These are phyloP conservation scores for Drosophila differens DNA, from an alignment of 2,888 invertebrate species.

Conservation along the genomic window DNA sequence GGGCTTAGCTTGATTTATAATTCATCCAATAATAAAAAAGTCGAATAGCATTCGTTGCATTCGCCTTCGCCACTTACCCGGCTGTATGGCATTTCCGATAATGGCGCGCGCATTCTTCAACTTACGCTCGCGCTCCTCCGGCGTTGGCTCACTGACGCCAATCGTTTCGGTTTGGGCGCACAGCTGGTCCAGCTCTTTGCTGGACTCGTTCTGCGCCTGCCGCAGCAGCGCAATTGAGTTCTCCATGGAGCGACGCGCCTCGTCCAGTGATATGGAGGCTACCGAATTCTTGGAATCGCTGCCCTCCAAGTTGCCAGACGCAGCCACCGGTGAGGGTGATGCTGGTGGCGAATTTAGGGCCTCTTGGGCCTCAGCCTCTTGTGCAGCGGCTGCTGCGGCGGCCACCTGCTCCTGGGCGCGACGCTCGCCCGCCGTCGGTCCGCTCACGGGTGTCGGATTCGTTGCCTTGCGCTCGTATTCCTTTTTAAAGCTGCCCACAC, in stretches of 20 bases:
- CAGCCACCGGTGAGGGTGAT: slow-evolving; percentile 81
- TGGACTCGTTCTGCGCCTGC: slow-evolving; percentile 85
- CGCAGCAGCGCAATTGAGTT: slow-evolving; percentile 88
- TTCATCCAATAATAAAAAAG: slow-evolving; percentile 3
- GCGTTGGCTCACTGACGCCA: slow-evolving; percentile 76
- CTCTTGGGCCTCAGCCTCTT: slow-evolving; percentile 59
- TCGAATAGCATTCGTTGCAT: slow-evolving; percentile 49
- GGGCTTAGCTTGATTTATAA: slow-evolving; percentile 67
- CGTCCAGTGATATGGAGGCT: slow-evolving; percentile 87
- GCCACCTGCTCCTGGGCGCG: slow-evolving; percentile 80
- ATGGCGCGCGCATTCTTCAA: slow-evolving; percentile 90
- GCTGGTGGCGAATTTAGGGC: slow-evolving; percentile 80
- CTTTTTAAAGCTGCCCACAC: slow-evolving; percentile 94
- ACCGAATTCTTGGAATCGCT: slow-evolving; percentile 87
- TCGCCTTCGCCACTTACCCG: slow-evolving; percentile 82
- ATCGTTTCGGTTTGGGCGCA: slow-evolving; percentile 85
- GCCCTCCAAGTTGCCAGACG: slow-evolving; percentile 74
- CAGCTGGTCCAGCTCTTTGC: slow-evolving; percentile 84
- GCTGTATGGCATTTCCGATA: slow-evolving; percentile 89
- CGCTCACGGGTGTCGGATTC: slow-evolving; percentile 85
- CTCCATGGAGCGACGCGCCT: slow-evolving; percentile 87
- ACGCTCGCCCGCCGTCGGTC: slow-evolving; percentile 84
- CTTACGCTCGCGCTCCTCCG: slow-evolving; percentile 86
- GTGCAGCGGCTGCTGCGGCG: slow-evolving; percentile 72
- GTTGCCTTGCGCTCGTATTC: slow-evolving; percentile 93